phyloP scores from a whole-genome alignment of 2,888 invertebrate species.

The Abrostola triplasia region DNA sequence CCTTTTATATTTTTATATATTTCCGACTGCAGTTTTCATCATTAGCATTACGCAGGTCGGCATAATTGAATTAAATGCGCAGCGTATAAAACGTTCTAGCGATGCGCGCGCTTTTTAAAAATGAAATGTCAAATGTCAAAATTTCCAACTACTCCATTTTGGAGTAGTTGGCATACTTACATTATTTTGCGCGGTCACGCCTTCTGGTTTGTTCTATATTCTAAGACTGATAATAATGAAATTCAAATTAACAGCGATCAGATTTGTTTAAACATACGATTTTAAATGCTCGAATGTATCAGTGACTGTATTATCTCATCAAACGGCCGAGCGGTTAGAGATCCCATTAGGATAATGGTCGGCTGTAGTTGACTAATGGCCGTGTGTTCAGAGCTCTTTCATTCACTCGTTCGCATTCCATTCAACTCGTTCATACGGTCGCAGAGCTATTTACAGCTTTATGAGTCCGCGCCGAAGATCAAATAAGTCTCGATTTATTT shows the following conservation, averaged over 20 bases:
- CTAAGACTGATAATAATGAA: slow-evolving; percentile 45
- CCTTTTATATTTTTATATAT: too few relatives aligned
- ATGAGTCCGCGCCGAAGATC: slow-evolving; percentile 52
- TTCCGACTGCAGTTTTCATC: too few relatives aligned
- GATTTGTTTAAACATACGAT: slow-evolving; percentile 48
- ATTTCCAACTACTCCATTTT: too few relatives aligned
- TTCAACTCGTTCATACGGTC: slow-evolving; percentile 67
- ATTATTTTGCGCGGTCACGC: too few relatives aligned
- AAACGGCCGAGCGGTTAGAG: slow-evolving; percentile 74
- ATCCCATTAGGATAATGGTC: slow-evolving; percentile 82
- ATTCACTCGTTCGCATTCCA: slow-evolving; percentile 73
- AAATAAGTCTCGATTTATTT: slow-evolving; percentile 59
- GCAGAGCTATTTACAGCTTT: slow-evolving; percentile 61
- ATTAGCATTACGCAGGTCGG: too few relatives aligned
- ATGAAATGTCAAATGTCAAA: too few relatives aligned
- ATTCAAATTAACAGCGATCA: slow-evolving; percentile 48
- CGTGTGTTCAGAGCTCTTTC: slow-evolving; percentile 69
- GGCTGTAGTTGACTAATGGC: slow-evolving; percentile 79
- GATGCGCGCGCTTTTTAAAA: too few relatives aligned
- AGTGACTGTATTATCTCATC: slow-evolving; percentile 60
- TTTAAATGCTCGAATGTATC: slow-evolving; percentile 56
- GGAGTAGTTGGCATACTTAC: too few relatives aligned
- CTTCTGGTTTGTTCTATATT: too few relatives aligned
- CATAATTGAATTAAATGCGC: too few relatives aligned
- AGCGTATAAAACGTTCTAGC: too few relatives aligned